A percentile compares a stretch with the other conserved stretches of the same genome.
These are phyloP conservation scores for Alca torda DNA, from an alignment of 2,797 vertebrate genomes.

Conservation along the genomic window DNA sequence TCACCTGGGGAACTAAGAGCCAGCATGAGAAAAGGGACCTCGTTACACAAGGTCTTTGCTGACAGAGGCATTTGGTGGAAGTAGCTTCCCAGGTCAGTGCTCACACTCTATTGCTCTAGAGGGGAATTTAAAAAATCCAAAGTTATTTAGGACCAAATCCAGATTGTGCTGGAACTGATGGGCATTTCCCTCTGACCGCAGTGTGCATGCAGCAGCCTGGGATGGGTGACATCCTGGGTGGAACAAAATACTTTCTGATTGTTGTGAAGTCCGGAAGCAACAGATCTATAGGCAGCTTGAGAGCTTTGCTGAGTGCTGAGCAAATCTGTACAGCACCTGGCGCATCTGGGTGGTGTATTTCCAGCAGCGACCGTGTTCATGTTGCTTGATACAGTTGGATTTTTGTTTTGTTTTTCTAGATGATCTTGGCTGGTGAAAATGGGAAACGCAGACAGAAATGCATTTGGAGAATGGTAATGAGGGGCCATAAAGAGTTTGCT, in stretches of 20 bases:
- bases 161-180: not conserved
- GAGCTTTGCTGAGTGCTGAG: not conserved
- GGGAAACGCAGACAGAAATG: not conserved
- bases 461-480: conserved; percentile 2
- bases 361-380: accelerated
- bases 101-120: not conserved
- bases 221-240: not conserved
- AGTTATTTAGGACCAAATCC: not conserved
- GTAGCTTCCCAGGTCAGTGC: not conserved
- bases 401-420: not conserved
- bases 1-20: not conserved
- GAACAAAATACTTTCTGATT: not conserved
- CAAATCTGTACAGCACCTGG: not conserved
- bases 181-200: not conserved
- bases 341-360: not conserved
- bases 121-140: not conserved
- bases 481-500: not conserved
- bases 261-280: not conserved
- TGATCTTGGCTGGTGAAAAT: not conserved
- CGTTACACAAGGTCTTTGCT: not conserved
- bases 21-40: not conserved
- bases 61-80: not conserved
- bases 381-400: not conserved
- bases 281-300: not conserved
- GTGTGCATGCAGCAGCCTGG: not conserved